These are phyloP conservation scores for Cosmorhoe ocellata DNA, from an alignment of 2,888 invertebrate species.

Conservation along the genomic window DNA sequence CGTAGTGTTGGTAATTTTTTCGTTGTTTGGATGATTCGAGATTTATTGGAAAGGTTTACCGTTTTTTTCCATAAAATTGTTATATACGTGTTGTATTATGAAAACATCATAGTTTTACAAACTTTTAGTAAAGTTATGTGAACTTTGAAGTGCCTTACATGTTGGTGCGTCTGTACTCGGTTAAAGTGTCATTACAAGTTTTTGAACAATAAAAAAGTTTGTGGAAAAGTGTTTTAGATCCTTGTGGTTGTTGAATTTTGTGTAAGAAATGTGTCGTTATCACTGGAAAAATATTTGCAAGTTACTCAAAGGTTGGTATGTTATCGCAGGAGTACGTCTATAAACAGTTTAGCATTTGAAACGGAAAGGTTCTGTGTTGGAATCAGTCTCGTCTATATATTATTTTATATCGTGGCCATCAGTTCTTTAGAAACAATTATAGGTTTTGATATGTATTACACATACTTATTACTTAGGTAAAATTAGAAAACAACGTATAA, in stretches of 20 bases:
- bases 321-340: neutral
- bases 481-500: no score
- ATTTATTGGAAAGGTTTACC: neutral
- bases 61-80: neutral
- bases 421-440: no score
- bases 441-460: no score
- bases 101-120: neutral
- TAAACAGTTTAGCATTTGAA: no score
- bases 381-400: no score
- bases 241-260: slow-evolving; percentile 8
- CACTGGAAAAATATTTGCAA: slow-evolving; percentile 24
- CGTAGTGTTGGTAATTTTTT: neutral
- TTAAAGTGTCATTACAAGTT: slow-evolving; percentile 25
- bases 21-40: slow-evolving; percentile 8
- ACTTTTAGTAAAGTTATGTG: slow-evolving; percentile 32
- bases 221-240: slow-evolving; percentile 25
- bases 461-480: no score
- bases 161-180: slow-evolving; percentile 19
- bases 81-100: neutral
- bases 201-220: slow-evolving; percentile 27
- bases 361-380: no score
- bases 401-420: no score
- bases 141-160: slow-evolving; percentile 44
- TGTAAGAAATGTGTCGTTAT: slow-evolving; percentile 26
- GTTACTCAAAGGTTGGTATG: slow-evolving; percentile 27